Evolutionary conservation across 2,113 vertebrate genomes (phyloP).

Genomic region (Gavialis gangeticus): DNA sequence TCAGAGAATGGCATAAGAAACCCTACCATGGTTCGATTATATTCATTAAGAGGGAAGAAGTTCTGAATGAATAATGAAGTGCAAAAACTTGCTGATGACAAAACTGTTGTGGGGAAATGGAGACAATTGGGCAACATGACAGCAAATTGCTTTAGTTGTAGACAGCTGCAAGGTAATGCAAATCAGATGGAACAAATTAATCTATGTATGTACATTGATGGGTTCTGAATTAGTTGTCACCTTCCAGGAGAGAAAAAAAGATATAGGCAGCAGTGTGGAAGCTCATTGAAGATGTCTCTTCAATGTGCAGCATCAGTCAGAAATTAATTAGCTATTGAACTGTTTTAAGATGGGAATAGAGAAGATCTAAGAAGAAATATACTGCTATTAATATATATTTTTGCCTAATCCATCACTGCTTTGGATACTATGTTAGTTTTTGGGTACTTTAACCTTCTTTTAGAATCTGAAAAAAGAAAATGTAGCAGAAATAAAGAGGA

Average conservation of each 20-base stretch:
- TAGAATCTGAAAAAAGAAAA: not conserved
- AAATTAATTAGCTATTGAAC: conserved; percentile 62
- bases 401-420: not conserved
- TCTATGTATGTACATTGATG: conserved; percentile 63
- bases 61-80: conserved; percentile 57
- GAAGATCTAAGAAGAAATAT: not conserved
- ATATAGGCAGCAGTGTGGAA: conserved; percentile 43
- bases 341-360: conserved; percentile 47
- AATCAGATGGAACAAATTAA: conserved; percentile 75
- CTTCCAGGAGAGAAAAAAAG: conserved; percentile 31
- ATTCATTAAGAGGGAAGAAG: conserved; percentile 17
- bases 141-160: conserved; percentile 73
- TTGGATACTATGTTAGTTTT: not conserved
- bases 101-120: conserved; percentile 46
- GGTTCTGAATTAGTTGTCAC: conserved; percentile 74
- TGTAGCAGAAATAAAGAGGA: not conserved
- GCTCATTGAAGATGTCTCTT: conserved; percentile 65
- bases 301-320: conserved; percentile 46
- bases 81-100: conserved; percentile 63
- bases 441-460: not conserved
- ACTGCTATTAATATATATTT: not conserved
- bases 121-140: conserved; percentile 67
- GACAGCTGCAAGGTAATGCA: conserved; percentile 64
- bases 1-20: not conserved
- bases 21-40: not conserved